Evolutionary conservation across 2,797 vertebrate species (phyloP), one percentile per base, ranked within the genome.

Genomic region (Mastacembelus armatus): DNA sequence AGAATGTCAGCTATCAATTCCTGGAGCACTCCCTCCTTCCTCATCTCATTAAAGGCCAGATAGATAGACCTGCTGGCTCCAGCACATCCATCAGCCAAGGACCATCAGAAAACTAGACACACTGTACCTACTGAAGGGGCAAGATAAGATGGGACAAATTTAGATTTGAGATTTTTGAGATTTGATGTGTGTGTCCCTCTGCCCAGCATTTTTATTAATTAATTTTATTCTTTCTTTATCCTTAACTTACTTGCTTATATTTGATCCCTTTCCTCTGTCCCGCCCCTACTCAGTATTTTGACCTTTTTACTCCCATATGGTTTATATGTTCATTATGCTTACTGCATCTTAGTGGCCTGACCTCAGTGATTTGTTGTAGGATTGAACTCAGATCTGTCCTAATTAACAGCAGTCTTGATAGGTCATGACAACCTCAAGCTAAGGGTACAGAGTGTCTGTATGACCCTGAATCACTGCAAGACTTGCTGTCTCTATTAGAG

Each of bases 1-100:
- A 80, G 71, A 84, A 85, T 87, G 85, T 83, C 74, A 79, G 71
- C 81, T 73, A 91, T 93, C 90, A 89, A 84, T 91, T 61, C 50
- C 72, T 58, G 45, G 50, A 66, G 45, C 73, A 63, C 52, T 79
- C 72, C 77, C 63, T n/a, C 71, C 64, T 62, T 64, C 71, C 77
- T 90, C 84, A 86, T 91, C 83, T 89, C 86, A 85, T 91, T 92
- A 90, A 76, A 87, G 66, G 33, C 82, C 79, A 80, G 80, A 81
- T 80, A 60, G 70, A 88, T 70, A 66, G 70, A 77, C 51, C 44
- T 51, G 26, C 71, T 63, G 76, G 71, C 81, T 84, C 79, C 85
- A 57, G 63, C 44, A 35, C 22, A 61, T 73, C 79, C 63, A 75
- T 78, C 62, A 77, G 47, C 72, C 66, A 66, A 66, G 36, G 38